Percentiles rank a stretch among this genome's conserved stretches.
Evolutionary conservation across 2,113 vertebrate species (phyloP).

Genomic region (Holacanthus passer): DNA sequence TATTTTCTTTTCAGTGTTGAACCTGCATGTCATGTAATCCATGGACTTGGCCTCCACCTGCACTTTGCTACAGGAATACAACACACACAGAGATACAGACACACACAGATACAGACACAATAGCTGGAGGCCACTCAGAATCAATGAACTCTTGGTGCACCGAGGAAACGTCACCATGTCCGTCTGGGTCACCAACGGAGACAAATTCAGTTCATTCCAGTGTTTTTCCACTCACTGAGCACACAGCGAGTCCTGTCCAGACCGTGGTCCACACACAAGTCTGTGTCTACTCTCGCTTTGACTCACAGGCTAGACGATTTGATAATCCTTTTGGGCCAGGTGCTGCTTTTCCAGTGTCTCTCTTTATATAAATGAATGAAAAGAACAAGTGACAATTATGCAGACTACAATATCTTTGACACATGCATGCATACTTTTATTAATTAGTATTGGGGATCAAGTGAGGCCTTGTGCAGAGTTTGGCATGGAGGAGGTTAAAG

Average conservation of each 20-base stretch:
- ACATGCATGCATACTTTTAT: background rate
- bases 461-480: background rate
- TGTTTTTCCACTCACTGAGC: slow-evolving; percentile 56
- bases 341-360: slow-evolving; percentile 23
- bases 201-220: slow-evolving; percentile 54
- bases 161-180: slow-evolving; percentile 20
- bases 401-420: background rate
- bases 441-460: background rate
- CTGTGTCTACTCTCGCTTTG: background rate
- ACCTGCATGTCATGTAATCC: background rate
- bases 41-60: background rate
- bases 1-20: background rate
- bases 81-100: slow-evolving; percentile 23
- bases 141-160: slow-evolving; percentile 47
- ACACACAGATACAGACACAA: slow-evolving; percentile 42
- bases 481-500: background rate
- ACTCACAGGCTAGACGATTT: slow-evolving; percentile 20
- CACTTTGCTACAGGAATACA: background rate
- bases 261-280: no score
- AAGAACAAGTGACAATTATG: background rate
- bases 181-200: slow-evolving; percentile 24
- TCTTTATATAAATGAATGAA: slow-evolving; percentile 2
- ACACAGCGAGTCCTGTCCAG: slow-evolving; percentile 35
- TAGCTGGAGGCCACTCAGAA: slow-evolving; percentile 10
- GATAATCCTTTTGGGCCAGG: background rate